Base-by-base conservation (phyloP, 2,888 invertebrate species). In the Neelides folsomi region DNA sequence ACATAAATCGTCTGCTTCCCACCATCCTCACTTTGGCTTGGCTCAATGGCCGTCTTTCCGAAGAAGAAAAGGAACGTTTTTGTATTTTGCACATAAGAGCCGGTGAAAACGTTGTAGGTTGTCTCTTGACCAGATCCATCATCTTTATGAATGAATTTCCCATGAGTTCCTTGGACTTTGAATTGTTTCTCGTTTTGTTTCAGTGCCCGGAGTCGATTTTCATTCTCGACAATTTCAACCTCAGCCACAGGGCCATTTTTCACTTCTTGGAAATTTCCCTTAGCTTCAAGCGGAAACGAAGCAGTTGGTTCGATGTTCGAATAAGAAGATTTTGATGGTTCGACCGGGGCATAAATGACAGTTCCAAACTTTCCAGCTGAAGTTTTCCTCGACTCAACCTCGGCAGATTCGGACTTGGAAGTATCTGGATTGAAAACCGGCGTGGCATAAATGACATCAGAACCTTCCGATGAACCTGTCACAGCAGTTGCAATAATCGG, bases 41-140 rank as follows among this genome's bases (percentile, higher is more conserved):
- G 53, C 13, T 57, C 54, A 43, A 66, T 54, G 8, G 56, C 66
- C 7, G 66, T 65, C 45, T 68, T 68, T 2, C 67, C 68, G 58
- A 68, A 68, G 60, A 68, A 67, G 58, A 68, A 68, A 16, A 66
- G 56, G 53, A 66, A 68, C 0, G 68, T 67, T 38, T 67, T 66
- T 7, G 58, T 55, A 43, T 67, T 63, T 52, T 64, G 66, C 12
- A 66, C 56, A 52, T 68, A 67, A 12, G 66, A 66, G 38, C 68
- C 68, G 3, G 69, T 68, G 54, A 67, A 66, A 10, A 69, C 66
- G 48, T 66, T 66, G 56, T 66, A 67, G 6, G 66, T 67, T 7
- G 66, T 65, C 12, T 64, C 62, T 12, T 57, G 59, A 15, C 62
- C 64, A 13, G 53, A 47, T 8, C 19, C 39, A 15, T 53, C 47